Conservation (phyloP, 2,888 invertebrate species). For the Nycteola revayana region DNA sequence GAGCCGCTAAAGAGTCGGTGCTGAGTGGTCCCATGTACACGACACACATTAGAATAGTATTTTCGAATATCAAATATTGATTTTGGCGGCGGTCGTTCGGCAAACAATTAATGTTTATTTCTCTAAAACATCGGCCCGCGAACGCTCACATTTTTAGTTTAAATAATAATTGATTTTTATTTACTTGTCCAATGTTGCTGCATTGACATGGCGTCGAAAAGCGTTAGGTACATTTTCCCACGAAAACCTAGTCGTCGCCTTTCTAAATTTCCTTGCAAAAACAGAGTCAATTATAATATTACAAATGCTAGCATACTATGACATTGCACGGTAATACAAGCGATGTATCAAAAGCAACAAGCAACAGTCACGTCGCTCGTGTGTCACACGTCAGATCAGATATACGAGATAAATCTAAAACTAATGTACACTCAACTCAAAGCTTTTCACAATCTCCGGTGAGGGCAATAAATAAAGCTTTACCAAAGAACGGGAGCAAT, state of each 20-base stretch:
- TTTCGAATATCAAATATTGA: slow-evolving; percentile 80
- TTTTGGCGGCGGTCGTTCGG: slow-evolving; percentile 75
- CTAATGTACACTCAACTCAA: slow-evolving; percentile 75
- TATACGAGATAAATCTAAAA: slow-evolving; percentile 73
- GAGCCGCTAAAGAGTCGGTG: slow-evolving; percentile 72
- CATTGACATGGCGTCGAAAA: slow-evolving; percentile 61
- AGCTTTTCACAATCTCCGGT: slow-evolving; percentile 77
- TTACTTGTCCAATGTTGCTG: slow-evolving; percentile 67
- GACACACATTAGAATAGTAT: slow-evolving; percentile 80
- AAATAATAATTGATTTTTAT: slow-evolving; percentile 78
- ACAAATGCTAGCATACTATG: too few species aligned
- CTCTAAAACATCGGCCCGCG: slow-evolving; percentile 78
- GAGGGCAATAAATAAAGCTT: slow-evolving; percentile 79
- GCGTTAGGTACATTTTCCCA: slow-evolving; percentile 59
- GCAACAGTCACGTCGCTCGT: slow-evolving; percentile 33
- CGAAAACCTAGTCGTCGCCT: too few species aligned
- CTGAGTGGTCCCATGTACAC: slow-evolving; percentile 58
- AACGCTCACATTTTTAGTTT: slow-evolving; percentile 72
- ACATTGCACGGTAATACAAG: too few species aligned
- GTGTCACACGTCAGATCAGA: slow-evolving; percentile 74
- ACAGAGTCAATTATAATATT: too few species aligned
- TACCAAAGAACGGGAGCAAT: slow-evolving; percentile 80
- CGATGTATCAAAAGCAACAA: too few species aligned
- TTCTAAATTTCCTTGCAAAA: slow-evolving; percentile 51
- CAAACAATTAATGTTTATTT: slow-evolving; percentile 79